phyloP scores from a whole-genome alignment of 2,888 invertebrate species.

The Hesperia comma region DNA sequence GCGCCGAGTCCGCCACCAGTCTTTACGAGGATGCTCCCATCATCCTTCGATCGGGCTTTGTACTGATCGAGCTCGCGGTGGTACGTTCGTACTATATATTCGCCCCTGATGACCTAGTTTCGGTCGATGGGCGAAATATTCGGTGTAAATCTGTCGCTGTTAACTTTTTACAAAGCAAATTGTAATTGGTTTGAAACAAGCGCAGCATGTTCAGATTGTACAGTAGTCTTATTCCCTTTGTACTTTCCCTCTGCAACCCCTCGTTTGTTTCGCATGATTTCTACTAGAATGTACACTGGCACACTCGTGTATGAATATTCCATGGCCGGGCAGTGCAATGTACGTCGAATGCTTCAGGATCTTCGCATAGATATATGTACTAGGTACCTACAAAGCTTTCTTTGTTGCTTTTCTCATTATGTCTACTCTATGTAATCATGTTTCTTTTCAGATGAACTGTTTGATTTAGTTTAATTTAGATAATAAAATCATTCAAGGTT shows the following conservation, averaged over 20 bases:
- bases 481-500: not conserved
- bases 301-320: not conserved
- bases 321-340: not conserved
- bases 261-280: not conserved
- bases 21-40: slow-evolving; percentile 20
- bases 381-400: not conserved
- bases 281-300: not conserved
- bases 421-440: no score
- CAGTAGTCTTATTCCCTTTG: slow-evolving; percentile 1
- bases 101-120: not conserved
- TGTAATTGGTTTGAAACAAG: not conserved
- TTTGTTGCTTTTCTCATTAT: not conserved
- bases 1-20: slow-evolving; percentile 8
- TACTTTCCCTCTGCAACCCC: not conserved
- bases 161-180: no score
- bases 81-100: slow-evolving; percentile 9
- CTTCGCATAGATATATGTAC: not conserved
- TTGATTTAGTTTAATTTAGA: not conserved
- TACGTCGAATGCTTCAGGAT: not conserved
- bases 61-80: slow-evolving; percentile 5
- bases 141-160: not conserved
- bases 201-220: slow-evolving; percentile 14
- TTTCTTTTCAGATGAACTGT: no score
- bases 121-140: not conserved
- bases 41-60: slow-evolving; percentile 12